phyloP scores from a whole-genome alignment of 2,797 vertebrate genomes.

The Phoxinus dragarum region DNA sequence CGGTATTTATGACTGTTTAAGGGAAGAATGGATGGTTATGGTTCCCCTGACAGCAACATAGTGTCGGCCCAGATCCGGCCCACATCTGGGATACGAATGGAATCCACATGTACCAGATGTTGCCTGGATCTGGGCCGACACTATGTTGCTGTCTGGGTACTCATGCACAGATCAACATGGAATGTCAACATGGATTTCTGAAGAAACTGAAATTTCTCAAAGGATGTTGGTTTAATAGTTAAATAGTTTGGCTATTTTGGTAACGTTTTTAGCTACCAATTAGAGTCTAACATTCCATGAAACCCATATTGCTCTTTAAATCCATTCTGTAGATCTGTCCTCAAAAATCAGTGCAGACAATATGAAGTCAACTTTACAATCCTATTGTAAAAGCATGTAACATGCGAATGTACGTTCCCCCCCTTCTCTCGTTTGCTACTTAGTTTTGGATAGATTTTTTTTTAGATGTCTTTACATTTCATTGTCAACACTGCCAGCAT shows the following conservation, averaged over 20 bases:
- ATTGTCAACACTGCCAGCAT: conserved; percentile 11
- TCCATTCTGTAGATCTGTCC: not conserved
- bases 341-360: not conserved
- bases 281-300: not conserved
- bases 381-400: not conserved
- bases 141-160: too few species aligned
- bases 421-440: not conserved
- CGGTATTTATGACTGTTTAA: conserved; percentile 4
- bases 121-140: too few species aligned
- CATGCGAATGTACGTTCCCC: not conserved
- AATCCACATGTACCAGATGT: too few species aligned
- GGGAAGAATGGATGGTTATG: not conserved
- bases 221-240: not conserved
- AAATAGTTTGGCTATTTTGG: not conserved
- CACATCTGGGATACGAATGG: too few species aligned
- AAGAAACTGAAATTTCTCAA: not conserved
- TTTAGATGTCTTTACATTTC: conserved; percentile 14
- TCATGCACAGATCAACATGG: not conserved
- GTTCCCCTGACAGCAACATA: not conserved
- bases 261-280: not conserved
- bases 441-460: not conserved
- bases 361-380: not conserved
- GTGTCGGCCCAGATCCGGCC: too few species aligned
- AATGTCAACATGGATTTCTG: not conserved
- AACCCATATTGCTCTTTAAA: not conserved